These are phyloP conservation scores for Oryzias curvinotus DNA, from an alignment of 2,113 vertebrate genomes.

Conservation along the genomic window DNA sequence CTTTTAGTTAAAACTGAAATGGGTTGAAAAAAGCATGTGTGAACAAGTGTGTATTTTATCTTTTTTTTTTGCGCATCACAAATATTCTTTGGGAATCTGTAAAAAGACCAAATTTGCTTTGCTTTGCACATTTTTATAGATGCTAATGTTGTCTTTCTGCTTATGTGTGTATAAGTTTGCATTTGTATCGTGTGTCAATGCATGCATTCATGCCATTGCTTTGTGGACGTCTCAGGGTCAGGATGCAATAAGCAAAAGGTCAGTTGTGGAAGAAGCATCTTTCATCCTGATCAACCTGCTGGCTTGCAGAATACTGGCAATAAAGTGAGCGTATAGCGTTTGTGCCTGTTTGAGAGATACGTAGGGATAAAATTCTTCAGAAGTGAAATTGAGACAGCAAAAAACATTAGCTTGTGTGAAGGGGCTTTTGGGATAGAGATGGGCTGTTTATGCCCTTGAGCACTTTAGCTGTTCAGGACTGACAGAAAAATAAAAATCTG, in stretches of 20 bases:
- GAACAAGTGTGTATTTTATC: too few relatives aligned
- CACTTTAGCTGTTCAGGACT: slow-evolving; percentile 16
- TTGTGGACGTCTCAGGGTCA: slow-evolving; percentile 14
- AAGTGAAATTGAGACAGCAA: slow-evolving; percentile 28
- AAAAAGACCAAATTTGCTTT: neutral
- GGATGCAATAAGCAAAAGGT: slow-evolving; percentile 33
- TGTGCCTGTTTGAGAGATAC: neutral
- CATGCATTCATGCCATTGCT: neutral
- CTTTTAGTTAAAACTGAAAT: too few relatives aligned
- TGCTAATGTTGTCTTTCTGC: neutral
- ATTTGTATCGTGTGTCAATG: neutral
- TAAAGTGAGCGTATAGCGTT: slow-evolving; percentile 1
- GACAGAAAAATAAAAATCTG: neutral
- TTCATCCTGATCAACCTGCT: slow-evolving; percentile 11
- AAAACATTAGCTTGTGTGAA: neutral
- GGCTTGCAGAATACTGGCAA: slow-evolving; percentile 12
- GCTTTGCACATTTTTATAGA: neutral
- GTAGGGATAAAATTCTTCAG: slow-evolving; percentile 1
- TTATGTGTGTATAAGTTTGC: neutral
- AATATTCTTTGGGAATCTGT: neutral
- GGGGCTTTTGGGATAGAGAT: slow-evolving; percentile 4
- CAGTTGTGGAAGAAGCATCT: slow-evolving; percentile 20
- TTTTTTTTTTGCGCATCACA: too few relatives aligned
- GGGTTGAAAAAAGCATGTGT: too few relatives aligned
- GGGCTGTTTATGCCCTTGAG: slow-evolving; percentile 13